Evolutionary conservation across 2,888 invertebrate species (phyloP), one percentile per base, ranked within the genome.

Genomic region (Prostheceraeus crozeri): DNA sequence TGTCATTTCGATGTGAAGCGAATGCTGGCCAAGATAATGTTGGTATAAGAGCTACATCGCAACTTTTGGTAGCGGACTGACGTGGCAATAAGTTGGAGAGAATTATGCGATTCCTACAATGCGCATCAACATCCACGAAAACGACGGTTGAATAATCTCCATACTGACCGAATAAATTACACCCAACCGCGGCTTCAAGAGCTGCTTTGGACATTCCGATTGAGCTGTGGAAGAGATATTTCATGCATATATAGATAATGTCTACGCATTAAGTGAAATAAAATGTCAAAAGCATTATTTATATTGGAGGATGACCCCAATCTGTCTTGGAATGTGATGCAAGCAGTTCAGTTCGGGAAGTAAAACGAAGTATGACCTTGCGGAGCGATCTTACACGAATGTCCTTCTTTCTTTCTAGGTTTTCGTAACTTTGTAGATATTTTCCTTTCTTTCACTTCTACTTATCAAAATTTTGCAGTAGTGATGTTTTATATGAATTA

Each of bases 101-200:
- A 35, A 61, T 61, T 21, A 61, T 61, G 23, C 61, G 16, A 77
- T 99, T 99, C 58, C 98, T 82, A 77, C 96, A 96, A 76, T 99
- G 98, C 0, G 98, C 98, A 79, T 99, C 98, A 69, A 98, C 96
- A 73, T 98, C 98, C 1, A 96, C 94, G 76, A 96, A 98, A 58
- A 98, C 86, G 0, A 98, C 96, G 68, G 93, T 93, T 87, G 93
- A 94, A 0, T 91, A 87, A 1, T 94, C 91, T 16, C 96, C 96
- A 69, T 89, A 87, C 67, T 90, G 89, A 1, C 98, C 98, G 76
- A 93, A 98, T 65, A 98, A 80, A 78, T 99, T 98, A 72, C 90
- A 93, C 0, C 98, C 98, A 75, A 98, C 98, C 28, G 98, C 89
- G 0, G 96, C 90, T 81, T 99, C 98, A 36, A 99, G 79, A 0